Evolutionary conservation across 2,797 vertebrate genomes (phyloP), one percentile per base, ranked within the genome.

Genomic region (Syngnathus rostellatus): DNA sequence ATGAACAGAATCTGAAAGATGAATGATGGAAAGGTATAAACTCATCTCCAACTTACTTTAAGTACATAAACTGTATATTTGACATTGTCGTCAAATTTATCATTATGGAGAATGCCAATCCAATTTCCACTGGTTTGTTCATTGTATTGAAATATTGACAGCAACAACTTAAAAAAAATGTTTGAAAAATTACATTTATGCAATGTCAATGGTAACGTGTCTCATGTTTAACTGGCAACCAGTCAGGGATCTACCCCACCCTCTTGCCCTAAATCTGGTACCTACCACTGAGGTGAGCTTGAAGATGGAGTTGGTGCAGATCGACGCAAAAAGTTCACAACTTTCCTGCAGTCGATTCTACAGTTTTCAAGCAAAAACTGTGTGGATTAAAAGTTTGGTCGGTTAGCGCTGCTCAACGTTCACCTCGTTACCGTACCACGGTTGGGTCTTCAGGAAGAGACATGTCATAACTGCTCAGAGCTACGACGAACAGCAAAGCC

Each of bases 391-490:
- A 43, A 10, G 9, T 25, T 8, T 16, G 6, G 12, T 59, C 6
- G 23, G 60, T 10, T 21, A 43, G 12, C n/a, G 31, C 31, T 31
- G 31, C 31, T 31, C 31, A 39, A 37, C 31, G 17, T 17, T 61
- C 31, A 61, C 5, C 17, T 46, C 23, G 6, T 64, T 58, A 19
- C 74, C 74, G 5, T 80, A 92, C 90, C 81, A 50, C 62, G 17
- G 78, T 72, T 0, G 73, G 73, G 38, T 80, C 77, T 40, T 86
- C 83, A 40, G 62, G 21, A 50, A 78, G 70, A 0, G 67, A 77
- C 79, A 76, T 69, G 40, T 92, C 90, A 23, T 91, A 91, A 69
- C 84, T 84, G 81, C 85, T 91, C 37, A 92, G 84, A 12, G 87
- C 85, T 68, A 87, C 88, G 6, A 91, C 86, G 68, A 91, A 91